Evolutionary conservation across 2,113 vertebrate species (phyloP), one percentile per base, ranked within the genome.

Genomic region (Cebus imitator): DNA sequence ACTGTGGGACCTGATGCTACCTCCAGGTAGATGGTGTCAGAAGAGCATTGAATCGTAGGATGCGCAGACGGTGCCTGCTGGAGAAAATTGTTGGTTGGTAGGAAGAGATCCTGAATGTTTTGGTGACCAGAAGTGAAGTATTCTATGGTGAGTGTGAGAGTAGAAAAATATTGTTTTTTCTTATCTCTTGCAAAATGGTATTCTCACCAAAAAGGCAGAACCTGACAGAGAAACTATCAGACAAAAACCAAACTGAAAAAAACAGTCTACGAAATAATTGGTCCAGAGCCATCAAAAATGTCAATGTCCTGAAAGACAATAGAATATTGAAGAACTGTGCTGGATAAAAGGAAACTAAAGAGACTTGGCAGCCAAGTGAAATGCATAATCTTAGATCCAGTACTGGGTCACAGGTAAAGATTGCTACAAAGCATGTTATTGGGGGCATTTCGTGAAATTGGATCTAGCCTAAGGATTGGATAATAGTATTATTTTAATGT

Each of bases 191-290:
- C 6, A 27, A 86, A 80, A 35, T 91, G n/a, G 9, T 45, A 75
- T 93, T 93, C 76, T 55, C 70, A 35, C 61, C 50, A n/a, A 91
- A 97, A 92, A 55, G 83, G 25, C 80, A 80, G 40, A 78, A 82
- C 14, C 37, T 30, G 17, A 57, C n/a, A 80, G 68, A 91, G 50
- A 45, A 84, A 75, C 68, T 16, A 32, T 57, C 52, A 78, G 68
- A 92, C 35, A 80, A 95, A 73, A 73, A 64, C 35, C 45, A 87
- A 37, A 79, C 6, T 92, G 61, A 85, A 92, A 85, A 92, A 83
- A 64, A 20, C 72, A 72, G 35, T 35, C 73, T 86, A 4, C 5
- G 48, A 83, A 64, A 57, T 45, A 68, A 83, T 30, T 13, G 35
- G 32, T 20, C 11, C 10, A 55, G 70, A 30, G 21, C 87, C 66